These are phyloP conservation scores for Parapsyche elsis DNA, from an alignment of 1,140 invertebrate genomes.

Conservation along the genomic window DNA sequence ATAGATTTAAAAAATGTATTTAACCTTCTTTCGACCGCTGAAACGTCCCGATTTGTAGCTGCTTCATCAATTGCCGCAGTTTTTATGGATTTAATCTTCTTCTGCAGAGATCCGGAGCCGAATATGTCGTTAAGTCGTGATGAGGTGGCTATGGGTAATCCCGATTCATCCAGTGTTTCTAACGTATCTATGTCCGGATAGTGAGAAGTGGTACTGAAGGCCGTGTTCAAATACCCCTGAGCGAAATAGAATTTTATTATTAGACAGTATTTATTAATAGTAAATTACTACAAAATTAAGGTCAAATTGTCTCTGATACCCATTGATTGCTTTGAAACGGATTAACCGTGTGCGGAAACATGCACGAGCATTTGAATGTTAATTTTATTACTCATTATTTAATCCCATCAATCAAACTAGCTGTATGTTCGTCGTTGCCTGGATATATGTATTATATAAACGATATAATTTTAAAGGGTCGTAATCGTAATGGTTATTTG, in stretches of 20 bases:
- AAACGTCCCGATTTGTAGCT: slow-evolving; percentile 42
- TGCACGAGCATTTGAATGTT: too few relatives aligned
- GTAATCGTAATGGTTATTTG: too few relatives aligned
- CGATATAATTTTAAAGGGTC: too few relatives aligned
- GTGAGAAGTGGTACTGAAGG: slow-evolving; percentile 59
- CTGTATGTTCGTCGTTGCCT: too few relatives aligned
- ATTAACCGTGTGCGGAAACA: too few relatives aligned
- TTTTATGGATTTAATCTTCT: slow-evolving; percentile 50
- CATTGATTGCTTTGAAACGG: too few relatives aligned
- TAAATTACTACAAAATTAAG: too few relatives aligned
- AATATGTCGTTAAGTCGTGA: slow-evolving; percentile 55
- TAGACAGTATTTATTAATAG: too few relatives aligned
- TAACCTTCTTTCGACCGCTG: slow-evolving; percentile 50
- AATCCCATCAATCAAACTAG: too few relatives aligned
- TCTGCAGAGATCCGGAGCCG: slow-evolving; percentile 37
- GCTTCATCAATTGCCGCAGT: slow-evolving; percentile 49
- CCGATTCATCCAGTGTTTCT: slow-evolving; percentile 60
- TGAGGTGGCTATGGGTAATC: slow-evolving; percentile 57
- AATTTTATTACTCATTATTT: too few relatives aligned
- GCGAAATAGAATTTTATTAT: neutral
- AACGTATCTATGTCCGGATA: slow-evolving; percentile 61
- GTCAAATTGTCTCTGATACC: too few relatives aligned
- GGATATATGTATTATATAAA: too few relatives aligned
- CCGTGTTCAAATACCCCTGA: slow-evolving; percentile 57
- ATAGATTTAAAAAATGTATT: neutral